phyloP scores from a whole-genome alignment of 2,797 vertebrate genomes.

The Crenichthys baileyi region DNA sequence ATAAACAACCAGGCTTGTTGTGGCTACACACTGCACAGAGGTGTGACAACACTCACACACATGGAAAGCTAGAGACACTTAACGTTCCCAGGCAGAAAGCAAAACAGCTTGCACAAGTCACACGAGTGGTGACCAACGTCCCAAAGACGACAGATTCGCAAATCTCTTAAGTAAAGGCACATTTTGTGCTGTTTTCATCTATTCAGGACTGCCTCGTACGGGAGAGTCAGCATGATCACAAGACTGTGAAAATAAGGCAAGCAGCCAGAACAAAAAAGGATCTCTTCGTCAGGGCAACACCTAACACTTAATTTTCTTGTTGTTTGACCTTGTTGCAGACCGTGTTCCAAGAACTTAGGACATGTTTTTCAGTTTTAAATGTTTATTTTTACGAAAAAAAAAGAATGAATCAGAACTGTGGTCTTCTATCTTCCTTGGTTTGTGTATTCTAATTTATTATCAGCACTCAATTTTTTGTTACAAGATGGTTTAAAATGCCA shows the following conservation, averaged over 20 bases:
- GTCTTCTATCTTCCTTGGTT: constrained; percentile 6
- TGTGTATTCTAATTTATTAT: constrained; percentile 15
- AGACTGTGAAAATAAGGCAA: constrained; percentile 62
- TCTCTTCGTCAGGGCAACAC: constrained; percentile 57
- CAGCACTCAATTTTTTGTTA: neutral
- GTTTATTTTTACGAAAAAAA: constrained; percentile 25
- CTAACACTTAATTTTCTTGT: constrained; percentile 50
- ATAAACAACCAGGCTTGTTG: constrained; percentile 79
- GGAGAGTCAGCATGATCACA: constrained; percentile 63
- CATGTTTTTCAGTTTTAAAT: constrained; percentile 24
- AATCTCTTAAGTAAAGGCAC: constrained; percentile 20
- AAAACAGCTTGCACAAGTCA: constrained; percentile 68
- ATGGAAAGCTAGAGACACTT: constrained; percentile 56
- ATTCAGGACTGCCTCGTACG: constrained; percentile 42
- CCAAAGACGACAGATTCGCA: constrained; percentile 57
- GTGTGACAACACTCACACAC: constrained; percentile 72
- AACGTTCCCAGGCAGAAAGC: constrained; percentile 70
- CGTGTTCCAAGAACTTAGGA: constrained; percentile 16
- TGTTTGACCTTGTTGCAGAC: constrained; percentile 34
- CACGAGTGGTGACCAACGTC: constrained; percentile 49
- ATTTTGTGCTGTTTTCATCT: constrained; percentile 38
- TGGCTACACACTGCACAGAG: constrained; percentile 78
- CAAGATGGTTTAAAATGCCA: constrained; percentile 14
- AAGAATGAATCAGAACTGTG: constrained; percentile 22
- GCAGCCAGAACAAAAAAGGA: constrained; percentile 57